phyloP scores from a whole-genome alignment of 2,113 vertebrate genomes.

The Epinephelus cyanopodus region DNA sequence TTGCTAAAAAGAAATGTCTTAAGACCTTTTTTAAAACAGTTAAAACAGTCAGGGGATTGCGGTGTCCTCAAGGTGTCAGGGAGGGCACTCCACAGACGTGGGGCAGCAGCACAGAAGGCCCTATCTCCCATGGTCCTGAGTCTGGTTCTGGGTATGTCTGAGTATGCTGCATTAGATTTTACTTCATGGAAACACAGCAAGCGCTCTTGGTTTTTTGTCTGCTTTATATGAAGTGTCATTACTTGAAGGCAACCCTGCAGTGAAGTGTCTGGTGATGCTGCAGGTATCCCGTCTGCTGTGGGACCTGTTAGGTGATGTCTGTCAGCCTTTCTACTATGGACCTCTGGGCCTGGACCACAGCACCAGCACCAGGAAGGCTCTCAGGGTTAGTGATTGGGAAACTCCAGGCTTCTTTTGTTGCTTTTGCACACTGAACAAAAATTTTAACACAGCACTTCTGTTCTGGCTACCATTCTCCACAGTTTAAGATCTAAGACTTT shows the following conservation, averaged over 20 bases:
- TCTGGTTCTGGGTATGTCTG: no score
- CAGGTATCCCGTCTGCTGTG: slow-evolving; percentile 85
- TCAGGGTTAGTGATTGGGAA: slow-evolving; percentile 66
- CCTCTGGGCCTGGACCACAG: slow-evolving; percentile 52
- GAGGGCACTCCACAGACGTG: no score
- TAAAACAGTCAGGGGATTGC: no score
- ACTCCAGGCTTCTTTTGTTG: background rate
- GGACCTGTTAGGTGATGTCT: slow-evolving; percentile 85
- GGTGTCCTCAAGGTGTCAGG: no score
- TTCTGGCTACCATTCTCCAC: no score
- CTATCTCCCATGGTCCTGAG: no score
- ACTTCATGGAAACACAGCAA: background rate
- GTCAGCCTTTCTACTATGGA: slow-evolving; percentile 82
- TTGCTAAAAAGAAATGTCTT: no score
- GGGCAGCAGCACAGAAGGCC: no score
- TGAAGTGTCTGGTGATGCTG: background rate
- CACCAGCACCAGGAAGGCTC: slow-evolving; percentile 42
- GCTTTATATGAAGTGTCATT: background rate
- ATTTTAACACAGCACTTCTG: no score
- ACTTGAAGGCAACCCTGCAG: background rate
- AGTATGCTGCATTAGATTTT: background rate
- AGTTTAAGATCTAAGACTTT: no score
- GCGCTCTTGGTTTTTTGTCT: background rate
- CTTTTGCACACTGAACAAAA: background rate
- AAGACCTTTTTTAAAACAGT: no score